Conservation (phyloP, 2,797 vertebrate species). For the Borostomias antarcticus region DNA sequence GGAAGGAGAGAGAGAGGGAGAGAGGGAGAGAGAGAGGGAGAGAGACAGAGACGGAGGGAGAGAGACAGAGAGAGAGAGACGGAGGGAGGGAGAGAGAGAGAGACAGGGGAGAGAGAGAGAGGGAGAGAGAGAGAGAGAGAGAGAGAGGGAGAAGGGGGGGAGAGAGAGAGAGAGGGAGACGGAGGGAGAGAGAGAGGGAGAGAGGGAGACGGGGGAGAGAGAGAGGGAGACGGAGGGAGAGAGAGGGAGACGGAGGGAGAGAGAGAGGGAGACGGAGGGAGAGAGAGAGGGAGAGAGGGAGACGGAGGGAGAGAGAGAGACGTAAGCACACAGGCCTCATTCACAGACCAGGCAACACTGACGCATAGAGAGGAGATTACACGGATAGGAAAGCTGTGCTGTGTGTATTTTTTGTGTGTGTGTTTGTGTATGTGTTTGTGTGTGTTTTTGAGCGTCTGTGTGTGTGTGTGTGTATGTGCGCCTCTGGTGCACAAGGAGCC, state of each 20-base stretch:
- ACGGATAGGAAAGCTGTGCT: conserved; percentile 66
- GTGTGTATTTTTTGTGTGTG: conserved; percentile 69
- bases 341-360: conserved; percentile 73
- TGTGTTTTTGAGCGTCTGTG: conserved; percentile 55
- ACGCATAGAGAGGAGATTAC: conserved; percentile 75
- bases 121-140: conserved; percentile 8
- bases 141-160: background rate
- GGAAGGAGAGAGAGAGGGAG: conserved; percentile 19
- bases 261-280: conserved; percentile 4
- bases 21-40: conserved; percentile 22
- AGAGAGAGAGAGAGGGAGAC: background rate
- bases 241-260: background rate
- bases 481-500: conserved; percentile 76
- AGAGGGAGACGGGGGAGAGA: too few species aligned
- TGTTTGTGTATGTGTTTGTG: conserved; percentile 42
- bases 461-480: conserved; percentile 49
- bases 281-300: conserved; percentile 12
- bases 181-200: conserved; percentile 44
- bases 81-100: conserved; percentile 21
- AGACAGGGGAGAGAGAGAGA: conserved; percentile 23
- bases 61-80: conserved; percentile 14
- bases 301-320: conserved; percentile 23
- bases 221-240: too few species aligned
- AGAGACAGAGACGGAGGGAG: conserved; percentile 32
- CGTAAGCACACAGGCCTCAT: conserved; percentile 74